Conservation (phyloP, 2,113 vertebrate species). For the Puntigrus tetrazona region DNA sequence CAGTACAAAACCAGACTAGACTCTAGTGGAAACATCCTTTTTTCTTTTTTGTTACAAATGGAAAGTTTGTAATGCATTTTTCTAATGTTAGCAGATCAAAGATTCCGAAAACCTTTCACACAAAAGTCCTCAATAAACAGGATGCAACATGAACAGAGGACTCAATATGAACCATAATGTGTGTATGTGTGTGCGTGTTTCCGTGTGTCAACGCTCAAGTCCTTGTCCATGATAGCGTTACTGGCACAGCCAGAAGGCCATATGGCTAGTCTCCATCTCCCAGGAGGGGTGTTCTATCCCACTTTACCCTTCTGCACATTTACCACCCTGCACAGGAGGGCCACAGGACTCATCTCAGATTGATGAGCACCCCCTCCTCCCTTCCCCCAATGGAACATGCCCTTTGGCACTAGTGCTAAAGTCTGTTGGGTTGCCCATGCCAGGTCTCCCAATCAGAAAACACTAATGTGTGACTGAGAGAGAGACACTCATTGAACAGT, state of each 20-base stretch:
- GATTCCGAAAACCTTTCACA: background rate
- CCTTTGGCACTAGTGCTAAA: slow-evolving; percentile 57
- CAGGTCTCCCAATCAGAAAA: slow-evolving; percentile 58
- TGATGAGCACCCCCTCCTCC: slow-evolving; percentile 52
- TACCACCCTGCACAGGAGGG: slow-evolving; percentile 62
- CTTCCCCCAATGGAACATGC: slow-evolving; percentile 57
- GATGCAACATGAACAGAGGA: slow-evolving; percentile 26
- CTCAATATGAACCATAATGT: background rate
- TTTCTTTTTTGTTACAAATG: background rate
- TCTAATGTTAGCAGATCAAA: background rate
- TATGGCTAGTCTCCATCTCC: slow-evolving; percentile 65
- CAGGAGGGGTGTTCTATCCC: slow-evolving; percentile 63
- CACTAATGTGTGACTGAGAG: slow-evolving; percentile 37
- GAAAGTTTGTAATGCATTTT: background rate
- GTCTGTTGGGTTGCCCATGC: slow-evolving; percentile 60
- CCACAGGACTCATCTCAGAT: slow-evolving; percentile 61
- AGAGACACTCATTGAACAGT: slow-evolving; percentile 19
- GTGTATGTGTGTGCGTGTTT: slow-evolving; percentile 18
- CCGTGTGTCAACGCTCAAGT: slow-evolving; percentile 42
- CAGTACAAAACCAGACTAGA: background rate
- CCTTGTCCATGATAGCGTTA: slow-evolving; percentile 57
- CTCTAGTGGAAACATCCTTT: background rate
- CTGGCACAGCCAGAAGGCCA: slow-evolving; percentile 62
- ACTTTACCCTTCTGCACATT: slow-evolving; percentile 61
- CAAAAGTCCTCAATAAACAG: background rate